Evolutionary conservation across 2,113 vertebrate species (phyloP), one percentile per base, ranked within the genome.

Genomic region (Scomber japonicus): DNA sequence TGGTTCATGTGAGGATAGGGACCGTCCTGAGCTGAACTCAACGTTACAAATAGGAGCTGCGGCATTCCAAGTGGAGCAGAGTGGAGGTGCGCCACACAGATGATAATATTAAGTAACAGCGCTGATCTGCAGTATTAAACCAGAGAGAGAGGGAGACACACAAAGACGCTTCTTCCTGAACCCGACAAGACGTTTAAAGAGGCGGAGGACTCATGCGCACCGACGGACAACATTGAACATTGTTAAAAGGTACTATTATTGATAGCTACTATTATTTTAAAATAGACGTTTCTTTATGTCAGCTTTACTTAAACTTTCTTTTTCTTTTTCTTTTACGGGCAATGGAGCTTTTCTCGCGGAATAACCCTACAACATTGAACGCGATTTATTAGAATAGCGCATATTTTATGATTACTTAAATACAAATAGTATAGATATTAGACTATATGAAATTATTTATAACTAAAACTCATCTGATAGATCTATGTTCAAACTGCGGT

Each of bases 11-110:
- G 82, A 91, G 95, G 94, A 92, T 77, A 95, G 75, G 30, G 56
- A 67, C 76, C 82, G 94, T 94, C 95, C 95, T 80, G 86, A 77
- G 27, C 86, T 95, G 95, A 96, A 96, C 94, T 90, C 88, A 5
- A 48, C 78, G 83, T 92, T 93, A 94, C 94, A 94, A 94, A 94
- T 94, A 95, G 84, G 82, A 88, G 92, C 87, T 88, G 94, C 86
- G 73, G 54, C 85, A 64, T 87, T 91, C 81, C 88, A 89, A 88
- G 91, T 90, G 81, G 86, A 93, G 84, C 94, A 93, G 74, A 89
- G 84, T 64, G 81, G 68, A 89, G 73, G 71, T 70, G 74, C 86
- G 77, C 63, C 64, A 50, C 78, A 70, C 76, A 54, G 35, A 27
- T 46, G 70, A 71, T 87, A 88, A 92, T 83, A 85, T 87, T 85